Evolutionary conservation across 2,888 invertebrate genomes (phyloP).

Genomic region (Lapara coniferarum): DNA sequence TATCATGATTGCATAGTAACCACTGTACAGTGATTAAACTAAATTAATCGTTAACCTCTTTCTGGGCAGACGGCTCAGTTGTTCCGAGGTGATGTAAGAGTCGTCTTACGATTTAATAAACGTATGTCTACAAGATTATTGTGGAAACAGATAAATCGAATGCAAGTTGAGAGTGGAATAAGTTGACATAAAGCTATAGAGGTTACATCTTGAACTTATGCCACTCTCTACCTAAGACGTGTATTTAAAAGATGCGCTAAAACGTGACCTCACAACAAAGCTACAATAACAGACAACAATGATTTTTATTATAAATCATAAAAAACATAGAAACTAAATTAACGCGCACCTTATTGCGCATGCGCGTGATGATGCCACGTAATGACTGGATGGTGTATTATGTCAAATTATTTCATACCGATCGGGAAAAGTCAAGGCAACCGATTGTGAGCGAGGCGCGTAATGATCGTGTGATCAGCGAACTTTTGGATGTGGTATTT

Average conservation of each 20-base stretch:
- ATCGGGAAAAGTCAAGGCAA: slow-evolving; percentile 82
- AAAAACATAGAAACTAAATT: slow-evolving; percentile 41
- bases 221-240: not conserved
- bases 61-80: too few relatives aligned
- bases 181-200: too few relatives aligned
- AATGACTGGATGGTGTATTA: slow-evolving; percentile 74
- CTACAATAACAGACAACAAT: slow-evolving; percentile 8
- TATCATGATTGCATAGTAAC: too few relatives aligned
- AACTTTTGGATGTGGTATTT: slow-evolving; percentile 44
- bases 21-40: too few relatives aligned
- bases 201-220: too few relatives aligned
- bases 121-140: too few relatives aligned
- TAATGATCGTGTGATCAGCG: slow-evolving; percentile 55
- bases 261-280: slow-evolving; percentile 6
- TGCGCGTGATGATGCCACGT: slow-evolving; percentile 55
- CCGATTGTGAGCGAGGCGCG: slow-evolving; percentile 60
- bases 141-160: too few relatives aligned
- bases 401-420: slow-evolving; percentile 80
- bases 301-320: slow-evolving; percentile 23
- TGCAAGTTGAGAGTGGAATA: too few relatives aligned
- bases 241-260: too few relatives aligned
- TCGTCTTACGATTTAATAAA: too few relatives aligned
- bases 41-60: too few relatives aligned
- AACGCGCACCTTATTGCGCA: slow-evolving; percentile 47
- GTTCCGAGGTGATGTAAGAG: too few relatives aligned